Percentiles rank a stretch among this genome's conserved stretches.
Evolutionary conservation across 1,140 invertebrate genomes (phyloP).

Genomic region (Drosophila pachea): DNA sequence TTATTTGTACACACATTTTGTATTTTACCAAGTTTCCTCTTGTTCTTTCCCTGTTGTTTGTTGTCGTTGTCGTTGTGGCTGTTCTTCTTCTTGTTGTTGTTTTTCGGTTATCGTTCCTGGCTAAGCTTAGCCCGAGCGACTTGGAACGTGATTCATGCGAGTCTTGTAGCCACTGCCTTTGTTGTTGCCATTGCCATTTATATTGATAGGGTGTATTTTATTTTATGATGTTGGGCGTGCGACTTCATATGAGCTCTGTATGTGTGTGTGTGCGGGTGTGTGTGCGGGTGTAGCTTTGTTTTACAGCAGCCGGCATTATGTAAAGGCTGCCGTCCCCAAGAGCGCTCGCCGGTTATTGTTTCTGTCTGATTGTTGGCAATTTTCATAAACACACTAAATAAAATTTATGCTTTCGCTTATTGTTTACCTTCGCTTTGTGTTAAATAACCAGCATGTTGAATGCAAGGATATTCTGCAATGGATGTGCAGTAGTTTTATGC

Average conservation of each 20-base stretch:
- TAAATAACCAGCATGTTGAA: not conserved
- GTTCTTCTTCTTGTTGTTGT: slow-evolving; percentile 27
- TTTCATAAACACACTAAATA: slow-evolving; percentile 70
- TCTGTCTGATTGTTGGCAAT: slow-evolving; percentile 74
- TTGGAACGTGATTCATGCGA: slow-evolving; percentile 68
- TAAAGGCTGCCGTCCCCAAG: slow-evolving; percentile 48
- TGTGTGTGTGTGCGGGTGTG: not conserved
- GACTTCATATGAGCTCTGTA: not conserved
- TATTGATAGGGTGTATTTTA: slow-evolving; percentile 75
- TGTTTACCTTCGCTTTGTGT: slow-evolving; percentile 50
- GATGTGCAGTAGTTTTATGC: too few relatives aligned
- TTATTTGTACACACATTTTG: slow-evolving; percentile 72
- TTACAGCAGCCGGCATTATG: slow-evolving; percentile 24
- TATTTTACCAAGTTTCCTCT: slow-evolving; percentile 21
- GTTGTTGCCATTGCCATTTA: slow-evolving; percentile 59
- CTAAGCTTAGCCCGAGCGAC: slow-evolving; percentile 25
- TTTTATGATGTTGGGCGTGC: slow-evolving; percentile 54
- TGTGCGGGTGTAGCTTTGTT: slow-evolving; percentile 8
- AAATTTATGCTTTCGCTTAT: slow-evolving; percentile 53
- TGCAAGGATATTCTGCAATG: not conserved
- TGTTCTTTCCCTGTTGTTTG: slow-evolving; percentile 5
- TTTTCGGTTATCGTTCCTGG: slow-evolving; percentile 31
- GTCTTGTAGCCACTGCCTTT: slow-evolving; percentile 39
- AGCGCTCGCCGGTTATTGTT: slow-evolving; percentile 51
- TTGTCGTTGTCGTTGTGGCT: slow-evolving; percentile 10